Percentiles rank a stretch among this genome's conserved stretches.
Conservation (phyloP, 2,113 vertebrate genomes). For the Pica pica region DNA sequence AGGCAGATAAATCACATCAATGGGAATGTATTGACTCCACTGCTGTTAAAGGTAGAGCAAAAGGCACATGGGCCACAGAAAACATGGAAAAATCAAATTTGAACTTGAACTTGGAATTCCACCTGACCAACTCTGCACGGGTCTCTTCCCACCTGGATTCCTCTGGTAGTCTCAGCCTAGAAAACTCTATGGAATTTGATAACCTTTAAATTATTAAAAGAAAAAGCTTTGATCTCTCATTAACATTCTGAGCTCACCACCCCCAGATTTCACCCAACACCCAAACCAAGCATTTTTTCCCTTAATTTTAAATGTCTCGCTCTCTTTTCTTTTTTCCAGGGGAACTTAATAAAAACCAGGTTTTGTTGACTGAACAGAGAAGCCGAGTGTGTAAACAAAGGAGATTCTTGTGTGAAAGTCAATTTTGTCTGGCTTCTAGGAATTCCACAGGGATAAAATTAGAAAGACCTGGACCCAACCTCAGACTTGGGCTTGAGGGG, state of each 20-base stretch:
- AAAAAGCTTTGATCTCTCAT: not conserved
- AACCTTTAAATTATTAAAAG: not conserved
- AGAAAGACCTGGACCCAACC: not conserved
- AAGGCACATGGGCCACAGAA: not conserved
- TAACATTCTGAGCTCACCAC: not conserved
- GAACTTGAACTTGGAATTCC: not conserved
- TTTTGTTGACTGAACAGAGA: not conserved
- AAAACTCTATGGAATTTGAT: not conserved
- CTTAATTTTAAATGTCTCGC: not conserved
- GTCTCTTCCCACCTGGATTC: not conserved
- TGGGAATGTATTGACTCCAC: not conserved
- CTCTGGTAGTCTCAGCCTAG: not conserved
- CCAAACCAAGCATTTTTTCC: slow-evolving; percentile 8
- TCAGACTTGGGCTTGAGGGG: not conserved
- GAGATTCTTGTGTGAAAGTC: slow-evolving; percentile 34
- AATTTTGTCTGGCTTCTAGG: slow-evolving; percentile 2
- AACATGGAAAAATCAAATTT: not conserved
- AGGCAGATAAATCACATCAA: not conserved
- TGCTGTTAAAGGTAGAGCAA: not conserved
- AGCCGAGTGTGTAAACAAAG: not conserved
- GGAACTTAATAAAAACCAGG: not conserved
- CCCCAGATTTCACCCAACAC: not conserved
- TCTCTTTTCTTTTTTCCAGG: not conserved
- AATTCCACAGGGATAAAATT: slow-evolving; percentile 7
- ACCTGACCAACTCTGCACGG: not conserved